These are phyloP conservation scores for Periphyllus acericola DNA, from an alignment of 2,888 invertebrate genomes.

Conservation along the genomic window DNA sequence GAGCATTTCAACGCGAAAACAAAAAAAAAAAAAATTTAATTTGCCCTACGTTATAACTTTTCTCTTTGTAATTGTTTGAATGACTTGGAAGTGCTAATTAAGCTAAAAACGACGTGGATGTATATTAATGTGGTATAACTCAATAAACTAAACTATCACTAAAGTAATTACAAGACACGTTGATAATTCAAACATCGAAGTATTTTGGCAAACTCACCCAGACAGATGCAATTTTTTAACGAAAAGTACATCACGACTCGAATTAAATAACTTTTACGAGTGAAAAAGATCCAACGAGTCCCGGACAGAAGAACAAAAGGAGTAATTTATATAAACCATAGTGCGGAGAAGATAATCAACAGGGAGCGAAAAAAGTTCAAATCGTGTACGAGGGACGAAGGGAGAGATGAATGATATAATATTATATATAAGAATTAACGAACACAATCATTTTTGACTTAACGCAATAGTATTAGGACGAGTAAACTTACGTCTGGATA, in stretches of 20 bases:
- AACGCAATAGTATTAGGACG: too few relatives aligned
- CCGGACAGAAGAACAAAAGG: background rate
- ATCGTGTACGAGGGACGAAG: background rate
- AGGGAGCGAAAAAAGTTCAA: too few relatives aligned
- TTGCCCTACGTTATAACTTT: background rate
- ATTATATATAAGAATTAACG: too few relatives aligned
- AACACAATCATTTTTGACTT: background rate
- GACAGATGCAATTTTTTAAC: background rate
- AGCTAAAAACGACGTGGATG: background rate
- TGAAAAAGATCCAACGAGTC: background rate
- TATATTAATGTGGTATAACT: background rate
- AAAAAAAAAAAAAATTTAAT: background rate
- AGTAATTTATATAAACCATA: too few relatives aligned
- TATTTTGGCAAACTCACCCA: background rate
- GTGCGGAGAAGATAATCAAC: too few relatives aligned
- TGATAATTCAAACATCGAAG: slow-evolving; percentile 11
- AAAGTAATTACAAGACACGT: slow-evolving; percentile 2
- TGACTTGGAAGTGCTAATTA: background rate
- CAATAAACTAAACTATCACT: background rate
- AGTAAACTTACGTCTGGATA: background rate
- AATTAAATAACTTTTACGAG: background rate
- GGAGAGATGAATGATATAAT: background rate
- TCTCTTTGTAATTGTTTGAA: background rate
- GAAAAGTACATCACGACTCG: background rate
- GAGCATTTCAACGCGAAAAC: background rate